phyloP scores from a whole-genome alignment of 2,888 invertebrate genomes.

The Gymnosoma rotundatum region DNA sequence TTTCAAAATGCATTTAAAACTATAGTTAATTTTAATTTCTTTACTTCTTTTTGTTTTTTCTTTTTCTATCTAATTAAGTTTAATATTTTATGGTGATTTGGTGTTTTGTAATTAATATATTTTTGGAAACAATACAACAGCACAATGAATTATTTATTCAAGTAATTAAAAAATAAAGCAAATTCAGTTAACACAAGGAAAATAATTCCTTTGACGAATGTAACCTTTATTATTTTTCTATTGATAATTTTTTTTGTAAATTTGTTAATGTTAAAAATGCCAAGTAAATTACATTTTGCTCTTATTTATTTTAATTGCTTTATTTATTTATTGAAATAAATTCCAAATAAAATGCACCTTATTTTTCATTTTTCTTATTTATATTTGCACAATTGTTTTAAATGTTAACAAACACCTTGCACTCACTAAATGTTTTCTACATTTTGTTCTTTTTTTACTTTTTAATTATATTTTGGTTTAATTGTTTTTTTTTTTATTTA shows the following conservation, averaged over 20 bases:
- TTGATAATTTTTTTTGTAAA: slow-evolving; percentile 67
- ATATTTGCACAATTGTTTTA: slow-evolving; percentile 78
- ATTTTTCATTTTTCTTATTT: slow-evolving; percentile 6
- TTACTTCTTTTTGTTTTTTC: slow-evolving; percentile 39
- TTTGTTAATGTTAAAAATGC: slow-evolving; percentile 76
- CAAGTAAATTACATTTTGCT: slow-evolving; percentile 72
- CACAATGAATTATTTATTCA: slow-evolving; percentile 66
- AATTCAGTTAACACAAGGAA: slow-evolving; percentile 71
- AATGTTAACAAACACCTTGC: slow-evolving; percentile 53
- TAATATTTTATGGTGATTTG: slow-evolving; percentile 56
- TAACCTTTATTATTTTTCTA: slow-evolving; percentile 1
- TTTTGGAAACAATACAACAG: slow-evolving; percentile 59
- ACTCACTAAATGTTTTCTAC: slow-evolving; percentile 63
- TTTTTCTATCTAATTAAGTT: slow-evolving; percentile 34
- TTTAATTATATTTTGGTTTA: slow-evolving; percentile 34
- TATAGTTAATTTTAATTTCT: slow-evolving; percentile 12
- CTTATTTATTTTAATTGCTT: slow-evolving; percentile 28
- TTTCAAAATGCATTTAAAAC: slow-evolving; percentile 24
- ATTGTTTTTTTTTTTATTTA: slow-evolving; percentile 38
- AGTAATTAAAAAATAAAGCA: slow-evolving; percentile 57
- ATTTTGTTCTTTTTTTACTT: slow-evolving; percentile 46
- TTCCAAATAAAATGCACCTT: slow-evolving; percentile 43
- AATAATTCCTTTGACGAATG: slow-evolving; percentile 72
- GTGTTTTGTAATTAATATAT: slow-evolving; percentile 43
- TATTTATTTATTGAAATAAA: background rate